These are phyloP conservation scores for Tychaedon coryphoeus DNA, from an alignment of 2,113 vertebrate genomes.

Conservation along the genomic window DNA sequence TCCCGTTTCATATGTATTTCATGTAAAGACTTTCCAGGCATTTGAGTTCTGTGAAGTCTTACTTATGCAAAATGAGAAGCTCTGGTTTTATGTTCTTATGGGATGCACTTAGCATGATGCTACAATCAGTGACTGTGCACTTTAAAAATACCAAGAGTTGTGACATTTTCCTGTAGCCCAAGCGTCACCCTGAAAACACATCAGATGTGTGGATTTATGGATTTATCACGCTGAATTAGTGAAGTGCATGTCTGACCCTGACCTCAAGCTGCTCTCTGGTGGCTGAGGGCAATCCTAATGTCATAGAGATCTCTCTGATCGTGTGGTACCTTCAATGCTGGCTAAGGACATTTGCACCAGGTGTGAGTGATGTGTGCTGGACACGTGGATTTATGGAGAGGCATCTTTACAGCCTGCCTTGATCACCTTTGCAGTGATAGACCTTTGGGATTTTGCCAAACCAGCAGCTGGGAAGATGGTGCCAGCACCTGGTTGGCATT, in stretches of 20 bases:
- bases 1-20: conserved; percentile 47
- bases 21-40: conserved; percentile 21
- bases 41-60: conserved; percentile 44
- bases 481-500: not conserved
- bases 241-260: not conserved
- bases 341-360: not conserved
- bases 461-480: not conserved
- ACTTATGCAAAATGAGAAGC: conserved; percentile 28
- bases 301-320: not conserved
- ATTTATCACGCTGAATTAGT: not conserved
- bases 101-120: not conserved
- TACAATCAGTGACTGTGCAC: not conserved
- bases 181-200: not conserved
- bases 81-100: conserved; percentile 17
- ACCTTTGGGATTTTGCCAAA: not conserved
- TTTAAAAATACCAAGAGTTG: not conserved
- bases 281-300: not conserved
- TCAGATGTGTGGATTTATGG: not conserved
- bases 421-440: not conserved
- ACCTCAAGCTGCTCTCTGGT: not conserved
- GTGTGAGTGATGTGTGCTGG: not conserved
- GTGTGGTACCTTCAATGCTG: not conserved
- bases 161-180: not conserved
- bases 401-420: not conserved
- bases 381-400: not conserved